Conservation (phyloP, 1,140 invertebrate species). For the Piezodorus guildinii region DNA sequence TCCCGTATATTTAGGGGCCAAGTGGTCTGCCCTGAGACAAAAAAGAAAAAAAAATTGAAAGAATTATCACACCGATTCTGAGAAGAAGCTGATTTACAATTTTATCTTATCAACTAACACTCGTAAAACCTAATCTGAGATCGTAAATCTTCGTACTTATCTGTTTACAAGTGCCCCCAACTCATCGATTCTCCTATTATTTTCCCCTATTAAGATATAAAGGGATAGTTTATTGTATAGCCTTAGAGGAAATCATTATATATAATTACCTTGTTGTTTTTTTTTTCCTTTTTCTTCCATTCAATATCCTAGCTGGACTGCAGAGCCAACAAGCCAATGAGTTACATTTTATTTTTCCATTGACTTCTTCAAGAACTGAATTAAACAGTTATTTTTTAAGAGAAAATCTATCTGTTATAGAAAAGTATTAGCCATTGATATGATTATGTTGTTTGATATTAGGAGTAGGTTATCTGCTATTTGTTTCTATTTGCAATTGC, state of each 20-base stretch:
- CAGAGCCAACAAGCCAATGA: no score
- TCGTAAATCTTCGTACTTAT: background rate
- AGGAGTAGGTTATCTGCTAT: no score
- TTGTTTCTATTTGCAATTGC: no score
- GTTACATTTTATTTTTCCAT: no score
- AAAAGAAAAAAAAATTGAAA: background rate
- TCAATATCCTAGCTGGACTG: no score
- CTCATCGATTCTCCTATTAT: background rate
- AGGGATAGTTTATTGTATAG: background rate
- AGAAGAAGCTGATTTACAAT: background rate
- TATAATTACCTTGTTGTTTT: background rate
- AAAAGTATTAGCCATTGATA: no score
- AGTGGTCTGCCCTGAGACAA: background rate
- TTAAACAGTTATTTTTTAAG: no score
- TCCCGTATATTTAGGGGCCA: background rate
- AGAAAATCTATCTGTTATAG: no score
- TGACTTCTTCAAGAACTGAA: no score
- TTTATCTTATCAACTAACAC: conserved; percentile 9
- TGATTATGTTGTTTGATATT: no score
- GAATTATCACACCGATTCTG: background rate
- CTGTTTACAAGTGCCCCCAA: conserved; percentile 1
- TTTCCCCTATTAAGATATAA: conserved; percentile 1
- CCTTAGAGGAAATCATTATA: conserved; percentile 6
- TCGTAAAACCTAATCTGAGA: conserved; percentile 8
- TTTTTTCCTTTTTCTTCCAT: background rate